A percentile compares a stretch with the other conserved stretches of the same genome.
Conservation (phyloP, 2,797 vertebrate species). For the Brachyalestes nurse region DNA sequence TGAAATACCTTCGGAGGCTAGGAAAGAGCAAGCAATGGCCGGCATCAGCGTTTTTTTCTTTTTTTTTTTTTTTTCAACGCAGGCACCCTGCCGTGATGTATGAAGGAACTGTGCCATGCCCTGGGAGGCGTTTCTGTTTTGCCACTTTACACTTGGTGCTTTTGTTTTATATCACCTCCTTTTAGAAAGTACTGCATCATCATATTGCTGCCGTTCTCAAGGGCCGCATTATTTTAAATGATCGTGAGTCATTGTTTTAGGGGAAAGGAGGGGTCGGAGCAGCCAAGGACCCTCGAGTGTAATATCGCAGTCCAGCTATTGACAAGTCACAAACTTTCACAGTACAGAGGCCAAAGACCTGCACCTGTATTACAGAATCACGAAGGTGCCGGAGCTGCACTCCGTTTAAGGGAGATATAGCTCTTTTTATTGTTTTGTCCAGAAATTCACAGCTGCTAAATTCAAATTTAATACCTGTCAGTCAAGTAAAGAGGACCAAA, state of each 20-base stretch:
- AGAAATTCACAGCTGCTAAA: background rate
- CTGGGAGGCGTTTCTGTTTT: conserved; percentile 65
- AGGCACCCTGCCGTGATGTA: conserved; percentile 66
- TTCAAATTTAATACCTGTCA: conserved; percentile 20
- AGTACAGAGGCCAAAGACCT: background rate
- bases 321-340: conserved; percentile 37
- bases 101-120: conserved; percentile 60
- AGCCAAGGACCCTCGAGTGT: conserved; percentile 30
- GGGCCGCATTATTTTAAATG: conserved; percentile 75
- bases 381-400: background rate
- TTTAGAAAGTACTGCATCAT: conserved; percentile 77
- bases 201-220: conserved; percentile 71
- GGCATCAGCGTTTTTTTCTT: conserved; percentile 75
- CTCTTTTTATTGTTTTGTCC: background rate
- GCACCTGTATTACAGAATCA: background rate
- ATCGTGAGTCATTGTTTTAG: conserved; percentile 74
- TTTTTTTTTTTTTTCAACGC: conserved; percentile 8
- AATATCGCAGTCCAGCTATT: conserved; percentile 51
- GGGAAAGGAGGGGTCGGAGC: conserved; percentile 31
- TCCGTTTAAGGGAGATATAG: background rate
- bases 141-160: conserved; percentile 59
- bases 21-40: conserved; percentile 71
- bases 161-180: conserved; percentile 75
- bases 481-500: background rate
- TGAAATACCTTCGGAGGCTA: conserved; percentile 78